Percentiles rank a stretch among this genome's conserved stretches.
These are phyloP conservation scores for Rhagonycha lutea DNA, from an alignment of 2,888 invertebrate species.

Conservation along the genomic window DNA sequence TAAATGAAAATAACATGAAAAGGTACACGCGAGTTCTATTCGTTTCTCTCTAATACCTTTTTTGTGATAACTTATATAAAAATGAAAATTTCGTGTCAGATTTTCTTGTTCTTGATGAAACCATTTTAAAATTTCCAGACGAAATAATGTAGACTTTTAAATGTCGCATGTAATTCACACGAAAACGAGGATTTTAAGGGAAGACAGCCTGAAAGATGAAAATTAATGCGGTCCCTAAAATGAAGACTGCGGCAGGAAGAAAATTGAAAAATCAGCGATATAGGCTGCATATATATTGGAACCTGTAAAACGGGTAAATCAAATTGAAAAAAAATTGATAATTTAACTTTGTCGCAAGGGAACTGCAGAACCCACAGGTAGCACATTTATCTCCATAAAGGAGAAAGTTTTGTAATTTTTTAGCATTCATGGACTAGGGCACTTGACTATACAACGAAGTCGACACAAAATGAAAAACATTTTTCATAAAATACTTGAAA, in stretches of 20 bases:
- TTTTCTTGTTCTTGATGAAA: background rate
- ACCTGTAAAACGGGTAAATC: background rate
- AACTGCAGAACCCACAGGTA: background rate
- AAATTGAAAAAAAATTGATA: background rate
- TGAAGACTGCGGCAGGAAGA: background rate
- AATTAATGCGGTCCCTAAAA: background rate
- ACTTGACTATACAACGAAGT: background rate
- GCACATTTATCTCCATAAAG: background rate
- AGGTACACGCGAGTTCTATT: conserved; percentile 12
- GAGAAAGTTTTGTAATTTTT: background rate
- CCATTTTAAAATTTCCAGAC: background rate
- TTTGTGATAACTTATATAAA: background rate
- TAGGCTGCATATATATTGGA: background rate
- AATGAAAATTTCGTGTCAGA: background rate
- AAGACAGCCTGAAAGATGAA: background rate
- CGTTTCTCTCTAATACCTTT: conserved; percentile 14
- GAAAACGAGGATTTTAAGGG: background rate
- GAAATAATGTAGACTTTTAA: background rate
- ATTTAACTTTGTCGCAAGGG: background rate
- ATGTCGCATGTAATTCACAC: background rate
- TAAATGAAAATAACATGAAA: conserved; percentile 25
- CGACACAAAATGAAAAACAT: background rate
- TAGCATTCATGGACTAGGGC: background rate
- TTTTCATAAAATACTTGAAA: background rate
- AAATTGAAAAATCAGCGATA: background rate